phyloP scores from a whole-genome alignment of 1,140 invertebrate species.

The Orchestia grillus region DNA sequence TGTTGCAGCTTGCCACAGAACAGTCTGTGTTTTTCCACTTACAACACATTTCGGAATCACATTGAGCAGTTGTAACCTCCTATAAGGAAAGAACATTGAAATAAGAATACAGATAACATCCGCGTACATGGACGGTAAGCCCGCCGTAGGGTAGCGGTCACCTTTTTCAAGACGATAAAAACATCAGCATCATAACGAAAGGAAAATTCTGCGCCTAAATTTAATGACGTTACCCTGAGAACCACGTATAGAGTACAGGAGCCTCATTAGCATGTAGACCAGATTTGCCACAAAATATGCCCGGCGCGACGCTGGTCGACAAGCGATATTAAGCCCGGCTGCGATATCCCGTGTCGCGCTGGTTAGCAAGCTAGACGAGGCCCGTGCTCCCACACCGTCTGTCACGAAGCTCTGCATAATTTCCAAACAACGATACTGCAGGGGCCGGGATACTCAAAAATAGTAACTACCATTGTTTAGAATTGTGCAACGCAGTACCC shows the following conservation, averaged over 20 bases:
- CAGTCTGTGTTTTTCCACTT: too few species aligned
- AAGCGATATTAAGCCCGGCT: not conserved
- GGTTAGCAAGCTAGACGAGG: not conserved
- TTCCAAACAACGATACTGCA: not conserved
- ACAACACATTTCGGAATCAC: too few species aligned
- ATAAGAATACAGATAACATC: too few species aligned
- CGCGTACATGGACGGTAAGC: too few species aligned
- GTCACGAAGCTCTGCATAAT: not conserved
- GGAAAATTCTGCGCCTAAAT: not conserved
- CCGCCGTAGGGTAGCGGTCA: not conserved
- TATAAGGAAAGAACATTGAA: too few species aligned
- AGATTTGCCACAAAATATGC: not conserved
- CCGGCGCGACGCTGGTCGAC: not conserved
- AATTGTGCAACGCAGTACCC: not conserved
- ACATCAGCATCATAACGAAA: not conserved
- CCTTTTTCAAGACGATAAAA: not conserved
- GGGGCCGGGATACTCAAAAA: not conserved
- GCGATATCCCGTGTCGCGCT: not conserved
- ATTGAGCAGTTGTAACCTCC: too few species aligned
- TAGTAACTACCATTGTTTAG: not conserved
- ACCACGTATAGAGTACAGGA: not conserved
- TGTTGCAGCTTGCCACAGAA: too few species aligned
- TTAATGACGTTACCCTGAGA: not conserved
- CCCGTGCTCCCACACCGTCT: not conserved
- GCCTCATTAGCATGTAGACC: not conserved